Evolutionary conservation across 1,140 invertebrate species (phyloP), one percentile per base, ranked within the genome.

Genomic region (Drosophila pseudoobscura): DNA sequence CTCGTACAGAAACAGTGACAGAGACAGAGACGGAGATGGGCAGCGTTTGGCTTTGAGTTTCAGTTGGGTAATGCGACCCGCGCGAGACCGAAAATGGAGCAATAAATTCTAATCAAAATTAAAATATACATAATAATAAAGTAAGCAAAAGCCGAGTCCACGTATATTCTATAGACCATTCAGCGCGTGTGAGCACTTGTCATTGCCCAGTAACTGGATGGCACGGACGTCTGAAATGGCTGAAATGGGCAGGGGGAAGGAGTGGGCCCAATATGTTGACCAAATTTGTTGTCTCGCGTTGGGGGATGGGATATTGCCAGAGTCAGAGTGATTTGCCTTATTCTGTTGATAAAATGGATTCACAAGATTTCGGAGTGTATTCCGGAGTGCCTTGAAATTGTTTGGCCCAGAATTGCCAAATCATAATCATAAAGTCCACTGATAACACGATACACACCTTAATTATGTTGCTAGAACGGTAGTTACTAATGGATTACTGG

Each of bases 51-150:
- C 74, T 87, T 80, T 85, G 80, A 87, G 82, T 66, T 75, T 75
- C 61, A 75, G 72, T 51, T 66, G 70, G 71, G 71, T 74, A 75
- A 74, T 74, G 47, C 49, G 70, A 74, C 24, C 49, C 66, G 64
- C 66, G 66, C 52, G 22, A 46, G 62, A 53, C 64, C 63, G 73
- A 75, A 75, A 75, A 75, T 87, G 78, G 83, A 73, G 82, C 82
- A 87, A 87, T 87, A 87, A 87, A 87, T 87, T 87, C 79, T 87
- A 87, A 87, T 87, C 83, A 87, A 87, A 87, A 87, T 88, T 88
- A 87, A 87, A 87, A 88, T 82, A 87, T 88, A 83, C 79, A 82
- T 76, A 76, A 75, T 76, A 76, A 70, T 71, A 65, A 75, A 70
- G 77, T 80, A 75, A 80, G 72, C 71, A 75, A 80, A 80, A 74